A percentile compares a stretch with the other conserved stretches of the same genome.
Evolutionary conservation across 2,113 vertebrate species (phyloP).

Genomic region (Microcebus griseorufus): DNA sequence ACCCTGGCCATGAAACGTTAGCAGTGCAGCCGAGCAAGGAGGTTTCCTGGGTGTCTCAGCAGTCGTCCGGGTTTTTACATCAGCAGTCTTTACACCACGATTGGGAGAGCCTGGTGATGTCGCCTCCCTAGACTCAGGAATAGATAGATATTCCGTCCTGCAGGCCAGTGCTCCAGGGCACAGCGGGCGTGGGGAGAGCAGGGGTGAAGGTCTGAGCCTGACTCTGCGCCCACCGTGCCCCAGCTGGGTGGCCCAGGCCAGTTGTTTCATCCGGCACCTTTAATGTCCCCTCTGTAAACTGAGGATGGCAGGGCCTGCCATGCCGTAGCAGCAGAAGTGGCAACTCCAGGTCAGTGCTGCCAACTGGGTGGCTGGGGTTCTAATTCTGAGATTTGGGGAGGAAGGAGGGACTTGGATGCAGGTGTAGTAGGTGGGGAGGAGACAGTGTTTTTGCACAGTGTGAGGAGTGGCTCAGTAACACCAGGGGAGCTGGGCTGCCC

Average conservation of each 20-base stretch:
- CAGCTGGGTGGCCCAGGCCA: not conserved
- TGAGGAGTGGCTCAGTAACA: not conserved
- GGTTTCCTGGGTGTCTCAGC: not conserved
- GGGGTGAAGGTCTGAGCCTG: not conserved
- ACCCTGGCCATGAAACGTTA: not conserved
- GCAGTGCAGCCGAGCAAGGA: rapidly evolving
- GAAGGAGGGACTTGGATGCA: too few species aligned
- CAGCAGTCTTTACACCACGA: not conserved
- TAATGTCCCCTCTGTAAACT: not conserved
- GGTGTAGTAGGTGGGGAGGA: not conserved
- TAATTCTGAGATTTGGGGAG: not conserved
- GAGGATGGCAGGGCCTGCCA: not conserved
- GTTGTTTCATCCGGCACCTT: not conserved
- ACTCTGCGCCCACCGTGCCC: rapidly evolving
- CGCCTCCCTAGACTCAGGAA: not conserved
- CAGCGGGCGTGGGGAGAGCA: not conserved
- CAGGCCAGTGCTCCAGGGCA: not conserved
- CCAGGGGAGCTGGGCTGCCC: not conserved
- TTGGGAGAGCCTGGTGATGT: not conserved
- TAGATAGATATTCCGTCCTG: not conserved
- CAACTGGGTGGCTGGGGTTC: not conserved
- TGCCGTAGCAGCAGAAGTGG: not conserved
- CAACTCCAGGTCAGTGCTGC: rapidly evolving
- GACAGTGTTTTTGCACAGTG: not conserved
- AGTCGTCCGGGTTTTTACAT: not conserved